Percentiles rank a stretch among this genome's conserved stretches.
Conservation (phyloP, 2,888 invertebrate genomes). For the Conistra vaccinii region DNA sequence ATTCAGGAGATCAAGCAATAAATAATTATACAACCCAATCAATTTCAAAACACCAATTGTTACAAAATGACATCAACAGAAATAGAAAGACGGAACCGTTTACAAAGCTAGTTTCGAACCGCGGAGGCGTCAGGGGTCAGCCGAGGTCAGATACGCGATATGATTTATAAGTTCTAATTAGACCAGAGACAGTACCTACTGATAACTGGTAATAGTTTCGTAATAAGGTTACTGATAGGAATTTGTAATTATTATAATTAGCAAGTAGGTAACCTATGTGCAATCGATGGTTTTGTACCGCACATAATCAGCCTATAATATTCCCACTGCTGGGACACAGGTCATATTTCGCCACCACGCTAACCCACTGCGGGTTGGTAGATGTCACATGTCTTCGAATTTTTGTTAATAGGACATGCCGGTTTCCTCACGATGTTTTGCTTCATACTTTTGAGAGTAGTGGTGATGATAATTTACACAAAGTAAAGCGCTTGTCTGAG, state of each 20-base stretch:
- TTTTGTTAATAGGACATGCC: too few relatives aligned
- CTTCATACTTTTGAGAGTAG: too few relatives aligned
- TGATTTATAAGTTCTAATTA: constrained; percentile 74
- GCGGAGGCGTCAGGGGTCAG: constrained; percentile 65
- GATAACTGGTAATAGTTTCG: constrained; percentile 55
- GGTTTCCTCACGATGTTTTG: too few relatives aligned
- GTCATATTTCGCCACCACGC: too few relatives aligned
- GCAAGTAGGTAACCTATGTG: constrained; percentile 11
- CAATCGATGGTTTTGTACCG: not conserved
- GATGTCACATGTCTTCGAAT: too few relatives aligned
- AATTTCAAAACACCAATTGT: constrained; percentile 31
- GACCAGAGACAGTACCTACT: constrained; percentile 65
- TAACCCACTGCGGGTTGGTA: too few relatives aligned
- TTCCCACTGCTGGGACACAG: too few relatives aligned
- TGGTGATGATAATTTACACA: too few relatives aligned
- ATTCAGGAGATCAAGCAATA: not conserved
- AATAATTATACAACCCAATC: constrained; percentile 12
- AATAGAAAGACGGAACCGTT: constrained; percentile 41
- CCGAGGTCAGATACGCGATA: constrained; percentile 69
- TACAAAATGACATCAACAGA: constrained; percentile 37
- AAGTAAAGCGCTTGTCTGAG: too few relatives aligned
- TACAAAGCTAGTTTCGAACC: constrained; percentile 47
- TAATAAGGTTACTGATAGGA: constrained; percentile 52
- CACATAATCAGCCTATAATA: too few relatives aligned
- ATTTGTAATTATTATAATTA: constrained; percentile 41